Base-by-base conservation (phyloP, 2,113 vertebrate species). In the Tinamus guttatus region DNA sequence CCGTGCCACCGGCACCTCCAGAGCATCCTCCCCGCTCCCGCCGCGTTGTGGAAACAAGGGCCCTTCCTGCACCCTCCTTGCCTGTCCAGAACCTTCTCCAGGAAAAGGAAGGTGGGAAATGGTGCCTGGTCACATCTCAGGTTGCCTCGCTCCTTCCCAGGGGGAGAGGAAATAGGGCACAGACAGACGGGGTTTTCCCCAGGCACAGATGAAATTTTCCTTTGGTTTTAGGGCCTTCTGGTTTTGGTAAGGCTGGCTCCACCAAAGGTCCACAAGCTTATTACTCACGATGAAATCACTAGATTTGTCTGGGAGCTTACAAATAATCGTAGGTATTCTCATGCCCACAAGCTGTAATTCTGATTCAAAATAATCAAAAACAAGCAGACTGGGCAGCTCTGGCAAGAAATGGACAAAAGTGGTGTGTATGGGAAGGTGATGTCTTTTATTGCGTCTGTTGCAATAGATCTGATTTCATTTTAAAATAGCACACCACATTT, bases 21-120 rank as follows among this genome's bases (percentile, higher is more conserved):
- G 30, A 6, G 30, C 56, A 22, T 13, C n/a, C 4, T 47, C 81
- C 5, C 34, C n/a, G 3, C 40, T 20, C 28, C 34, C 80, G 3
- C 30, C 75, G 3, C 12, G 2, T 0, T 3, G 34, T 21, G 2
- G 2, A 19, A 5, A 59, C 45, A 7, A 16, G 20, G 41, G 9
- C 9, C 38, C 49, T 9, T 30, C 18, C 34, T 2, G 40, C 34
- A 13, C 5, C 36, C 22, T 62, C 60, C 34, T 62, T 34, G 14
- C 18, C 60, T 5, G n/a, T 18, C 30, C 40, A 2, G 19, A 59
- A 43, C 54, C 73, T 3, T 7, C 67, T 5, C 58, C 13, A 7
- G 3, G 4, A 3, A 5, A 7, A 21, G 54, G 52, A 43, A 2
- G 40, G 11, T 19, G 77, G 2, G 12, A 38, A 4, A 1, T 3